Base-by-base conservation (phyloP, 2,797 vertebrate species). In the Miichthys miiuy region DNA sequence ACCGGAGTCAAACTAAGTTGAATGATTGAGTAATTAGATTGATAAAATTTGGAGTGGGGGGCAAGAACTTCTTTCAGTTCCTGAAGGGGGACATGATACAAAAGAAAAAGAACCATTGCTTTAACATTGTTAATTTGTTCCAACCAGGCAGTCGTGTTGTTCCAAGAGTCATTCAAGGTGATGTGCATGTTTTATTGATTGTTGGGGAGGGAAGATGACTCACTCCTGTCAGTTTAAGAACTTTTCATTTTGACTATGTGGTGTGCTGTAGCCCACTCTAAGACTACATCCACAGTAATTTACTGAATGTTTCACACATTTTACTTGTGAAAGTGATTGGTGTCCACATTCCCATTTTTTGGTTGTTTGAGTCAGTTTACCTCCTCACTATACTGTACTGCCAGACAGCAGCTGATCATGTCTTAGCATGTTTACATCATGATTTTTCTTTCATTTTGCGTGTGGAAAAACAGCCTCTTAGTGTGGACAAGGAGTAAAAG, bases 281-380 rank as follows among this genome's bases (percentile, higher is more conserved):
- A 68, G 21, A 23, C 38, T 50, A 30, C 11, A 18, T 46, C n/a
- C 27, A 38, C n/a, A 46, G 16, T 46, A 25, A 11, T 46, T 30
- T 30, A 47, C 13, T 25, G 6, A 60, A 55, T 58, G 60, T 38
- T 38, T 38, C 27, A 54, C 46, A 54, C 34, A 25, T 8, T 60
- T 65, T 27, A 41, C 11, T 66, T 47, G n/a, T 56, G 23, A 72
- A 69, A 46, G n/a, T 54, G 42, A 42, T 48, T 38, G n/a, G 38
- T 65, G 51, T 34, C 34, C 18, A 62, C 25, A 25, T 5, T 55
- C 7, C n/a, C 5, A 10, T 12, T 47, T 58, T 48, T 42, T 34
- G 20, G 14, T 48, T 55, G 17, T 54, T 54, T 61, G 12, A 50
- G 1, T 60, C 51, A 58, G 23, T 7, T 62, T 16, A 13, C 23